A percentile compares a stretch with the other conserved stretches of the same genome.
phyloP scores from a whole-genome alignment of 2,797 vertebrate genomes.

The Nyctibius grandis region DNA sequence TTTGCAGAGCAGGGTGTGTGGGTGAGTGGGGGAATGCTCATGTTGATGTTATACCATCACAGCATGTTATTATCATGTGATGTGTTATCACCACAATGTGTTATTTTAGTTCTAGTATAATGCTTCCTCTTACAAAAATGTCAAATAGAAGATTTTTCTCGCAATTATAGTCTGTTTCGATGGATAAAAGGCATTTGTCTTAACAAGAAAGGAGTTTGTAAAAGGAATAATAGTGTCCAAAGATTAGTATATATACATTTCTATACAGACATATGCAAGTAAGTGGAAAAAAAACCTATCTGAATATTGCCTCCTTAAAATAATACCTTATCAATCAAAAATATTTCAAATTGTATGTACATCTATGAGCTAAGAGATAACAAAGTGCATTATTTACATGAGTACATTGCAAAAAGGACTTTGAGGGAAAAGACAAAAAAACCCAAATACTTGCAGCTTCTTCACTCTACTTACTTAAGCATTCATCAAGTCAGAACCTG shows the following conservation, averaged over 20 bases:
- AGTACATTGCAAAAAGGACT: neutral
- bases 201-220: neutral
- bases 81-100: neutral
- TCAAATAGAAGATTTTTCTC: neutral
- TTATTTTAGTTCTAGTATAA: constrained; percentile 42
- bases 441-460: neutral
- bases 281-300: too few species aligned
- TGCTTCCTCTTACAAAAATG: constrained; percentile 45
- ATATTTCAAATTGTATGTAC: neutral
- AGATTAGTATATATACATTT: neutral
- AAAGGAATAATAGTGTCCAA: neutral
- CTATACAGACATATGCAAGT: too few species aligned
- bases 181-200: constrained; percentile 2
- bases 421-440: neutral
- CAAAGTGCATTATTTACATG: neutral
- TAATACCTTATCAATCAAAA: neutral
- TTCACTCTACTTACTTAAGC: neutral
- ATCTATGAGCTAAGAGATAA: neutral
- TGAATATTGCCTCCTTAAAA: neutral
- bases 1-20: neutral
- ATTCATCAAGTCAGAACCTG: neutral
- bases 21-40: neutral
- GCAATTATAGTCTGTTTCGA: neutral
- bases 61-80: neutral
- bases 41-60: neutral